These are phyloP conservation scores for Dreissena rostriformis DNA, from an alignment of 1,140 invertebrate species.

Conservation along the genomic window DNA sequence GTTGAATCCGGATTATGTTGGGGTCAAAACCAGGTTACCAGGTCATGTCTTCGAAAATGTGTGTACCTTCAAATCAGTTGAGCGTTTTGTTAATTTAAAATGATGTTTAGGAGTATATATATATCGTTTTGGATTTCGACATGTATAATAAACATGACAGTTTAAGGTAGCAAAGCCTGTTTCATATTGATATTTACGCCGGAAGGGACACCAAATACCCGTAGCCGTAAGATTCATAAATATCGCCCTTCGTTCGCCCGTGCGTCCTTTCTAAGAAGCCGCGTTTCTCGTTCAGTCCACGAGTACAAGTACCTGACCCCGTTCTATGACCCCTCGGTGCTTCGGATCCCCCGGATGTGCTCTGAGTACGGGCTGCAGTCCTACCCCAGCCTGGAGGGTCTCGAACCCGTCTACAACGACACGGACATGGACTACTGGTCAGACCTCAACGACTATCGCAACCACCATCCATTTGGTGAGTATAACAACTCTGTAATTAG, in stretches of 20 bases:
- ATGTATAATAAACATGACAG: no score
- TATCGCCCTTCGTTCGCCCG: no score
- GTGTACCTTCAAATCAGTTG: no score
- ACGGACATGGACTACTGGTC: slow-evolving; percentile 59
- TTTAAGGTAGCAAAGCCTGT: background rate
- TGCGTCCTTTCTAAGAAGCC: no score
- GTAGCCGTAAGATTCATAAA: no score
- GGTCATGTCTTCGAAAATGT: no score
- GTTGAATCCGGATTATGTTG: no score
- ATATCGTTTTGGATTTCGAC: no score
- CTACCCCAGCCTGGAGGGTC: slow-evolving; percentile 70
- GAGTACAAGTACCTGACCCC: slow-evolving; percentile 84
- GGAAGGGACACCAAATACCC: background rate
- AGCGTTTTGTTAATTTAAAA: no score
- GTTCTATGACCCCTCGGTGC: slow-evolving; percentile 93
- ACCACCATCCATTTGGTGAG: slow-evolving; percentile 68
- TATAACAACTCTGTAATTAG: no score
- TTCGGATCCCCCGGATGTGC: slow-evolving; percentile 91
- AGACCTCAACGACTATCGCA: slow-evolving; percentile 62
- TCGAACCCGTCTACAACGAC: slow-evolving; percentile 57
- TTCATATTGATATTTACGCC: background rate
- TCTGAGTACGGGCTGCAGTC: slow-evolving; percentile 98
- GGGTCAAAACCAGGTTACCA: no score
- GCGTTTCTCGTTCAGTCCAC: slow-evolving; percentile 38
- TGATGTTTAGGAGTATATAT: no score